Percentiles rank a stretch among this genome's conserved stretches.
These are phyloP conservation scores for Tyrannus savana DNA, from an alignment of 2,113 vertebrate species.

Conservation along the genomic window DNA sequence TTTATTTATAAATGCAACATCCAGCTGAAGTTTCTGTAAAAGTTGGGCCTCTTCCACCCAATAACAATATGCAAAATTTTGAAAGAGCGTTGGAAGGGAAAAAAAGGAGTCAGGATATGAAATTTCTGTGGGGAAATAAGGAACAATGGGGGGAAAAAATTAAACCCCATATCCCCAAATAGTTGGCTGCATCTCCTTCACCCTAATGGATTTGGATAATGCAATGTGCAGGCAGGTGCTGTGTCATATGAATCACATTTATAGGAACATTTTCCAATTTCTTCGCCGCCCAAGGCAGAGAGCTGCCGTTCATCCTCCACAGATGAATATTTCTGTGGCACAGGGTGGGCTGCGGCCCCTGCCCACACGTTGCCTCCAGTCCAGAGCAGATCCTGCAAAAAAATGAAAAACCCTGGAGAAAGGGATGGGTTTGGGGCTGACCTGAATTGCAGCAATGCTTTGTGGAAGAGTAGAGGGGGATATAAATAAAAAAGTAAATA, in stretches of 20 bases:
- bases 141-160: background rate
- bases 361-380: background rate
- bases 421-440: background rate
- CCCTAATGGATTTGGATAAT: slow-evolving; percentile 21
- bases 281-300: slow-evolving; percentile 42
- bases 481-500: background rate
- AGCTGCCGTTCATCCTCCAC: slow-evolving; percentile 20
- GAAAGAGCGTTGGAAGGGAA: fast-evolving
- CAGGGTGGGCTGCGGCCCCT: background rate
- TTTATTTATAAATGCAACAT: slow-evolving; percentile 75
- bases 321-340: background rate
- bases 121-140: background rate
- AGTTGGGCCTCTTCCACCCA: background rate
- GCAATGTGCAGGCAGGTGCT: slow-evolving; percentile 21
- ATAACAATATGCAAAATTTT: background rate
- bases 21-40: slow-evolving; percentile 51
- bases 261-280: slow-evolving; percentile 66
- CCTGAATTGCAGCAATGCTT: fast-evolving
- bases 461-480: background rate
- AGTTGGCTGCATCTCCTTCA: background rate
- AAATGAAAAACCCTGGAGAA: background rate
- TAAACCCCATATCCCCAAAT: background rate
- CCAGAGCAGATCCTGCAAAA: background rate
- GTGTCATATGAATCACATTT: slow-evolving; percentile 51
- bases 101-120: background rate